These are phyloP conservation scores for Pipistrellus nathusii DNA, from an alignment of 2,797 vertebrate species.

Conservation along the genomic window DNA sequence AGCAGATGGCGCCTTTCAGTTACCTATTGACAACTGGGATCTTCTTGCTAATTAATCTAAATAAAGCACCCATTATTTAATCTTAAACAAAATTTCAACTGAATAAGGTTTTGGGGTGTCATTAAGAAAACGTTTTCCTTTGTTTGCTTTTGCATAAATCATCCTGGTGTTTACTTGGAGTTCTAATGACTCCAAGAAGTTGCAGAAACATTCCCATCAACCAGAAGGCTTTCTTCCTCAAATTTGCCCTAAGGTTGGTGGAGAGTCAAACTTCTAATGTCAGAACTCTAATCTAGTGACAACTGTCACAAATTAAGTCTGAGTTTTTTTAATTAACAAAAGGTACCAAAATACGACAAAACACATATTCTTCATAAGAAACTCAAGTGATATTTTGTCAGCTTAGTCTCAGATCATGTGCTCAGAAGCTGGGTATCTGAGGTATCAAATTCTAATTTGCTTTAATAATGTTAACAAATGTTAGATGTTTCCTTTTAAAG, in stretches of 20 bases:
- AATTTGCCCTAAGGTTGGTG: neutral
- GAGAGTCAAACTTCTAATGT: neutral
- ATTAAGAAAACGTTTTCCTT: conserved; percentile 62
- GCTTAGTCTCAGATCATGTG: neutral
- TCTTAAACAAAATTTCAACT: conserved; percentile 67
- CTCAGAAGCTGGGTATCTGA: neutral
- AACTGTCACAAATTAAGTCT: neutral
- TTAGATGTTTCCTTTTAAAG: neutral
- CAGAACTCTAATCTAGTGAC: neutral
- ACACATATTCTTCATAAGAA: neutral
- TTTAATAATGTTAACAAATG: conserved; percentile 12
- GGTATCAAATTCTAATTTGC: neutral
- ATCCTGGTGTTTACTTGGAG: conserved; percentile 36
- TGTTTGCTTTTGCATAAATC: conserved; percentile 45
- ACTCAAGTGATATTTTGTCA: neutral
- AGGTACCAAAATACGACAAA: neutral
- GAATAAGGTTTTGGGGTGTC: conserved; percentile 2
- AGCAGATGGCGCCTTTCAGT: conserved; percentile 68
- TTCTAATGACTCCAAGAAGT: conserved; percentile 8
- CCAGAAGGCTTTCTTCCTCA: neutral
- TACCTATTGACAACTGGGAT: conserved; percentile 73
- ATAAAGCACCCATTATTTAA: conserved; percentile 75
- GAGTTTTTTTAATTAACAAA: conserved; percentile 20
- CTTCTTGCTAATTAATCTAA: conserved; percentile 80
- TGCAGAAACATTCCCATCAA: neutral